Base-by-base conservation (phyloP, 2,797 vertebrate genomes). In the Etheostoma nigrum region DNA sequence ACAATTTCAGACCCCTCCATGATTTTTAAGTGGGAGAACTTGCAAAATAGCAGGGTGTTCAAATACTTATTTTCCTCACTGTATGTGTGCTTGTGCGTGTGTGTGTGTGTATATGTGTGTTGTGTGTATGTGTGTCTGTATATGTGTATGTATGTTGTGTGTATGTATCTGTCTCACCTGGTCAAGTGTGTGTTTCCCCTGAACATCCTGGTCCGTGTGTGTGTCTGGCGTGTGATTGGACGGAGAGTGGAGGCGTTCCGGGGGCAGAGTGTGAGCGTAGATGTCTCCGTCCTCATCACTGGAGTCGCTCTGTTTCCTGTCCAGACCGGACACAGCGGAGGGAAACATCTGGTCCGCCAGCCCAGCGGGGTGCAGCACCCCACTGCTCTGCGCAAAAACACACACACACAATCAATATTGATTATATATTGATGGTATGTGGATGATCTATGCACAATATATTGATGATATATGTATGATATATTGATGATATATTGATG, bases 201-300 rank as follows among this genome's bases (percentile, higher is more conserved):
- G 45, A 27, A 10, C 0, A 0, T 96, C 95, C 4, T 83, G 33
- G 45, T 86, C 92, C 2, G 88, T 72, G 90, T 91, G 42, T 65
- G 2, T 25, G 12, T 79, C 83, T 2, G 13, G 6, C 0, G 13
- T 19, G 25, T 88, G 87, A 45, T 60, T 72, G 54, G 72, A 64
- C 0, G 74, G 49, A 36, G 68, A 51, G 1, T 72, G 79, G 18
- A 74, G 64, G 67, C 45, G 49, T 11, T 96, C 95, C 1, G 94
- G 95, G 33, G 94, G 95, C 55, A 95, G 86, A 23, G 94, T 87
- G 0, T 93, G 95, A 12, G 94, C 90, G 59, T 99, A 99, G 90
- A 99, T 99, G 88, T 99, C 98, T 74, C 96, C 96, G 15, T 99
- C 97, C 13, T 99, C 98, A 12, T 99, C 98, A 52, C 98, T 99